Base-by-base conservation (phyloP, 2,113 vertebrate genomes). In the Eclectus roratus region DNA sequence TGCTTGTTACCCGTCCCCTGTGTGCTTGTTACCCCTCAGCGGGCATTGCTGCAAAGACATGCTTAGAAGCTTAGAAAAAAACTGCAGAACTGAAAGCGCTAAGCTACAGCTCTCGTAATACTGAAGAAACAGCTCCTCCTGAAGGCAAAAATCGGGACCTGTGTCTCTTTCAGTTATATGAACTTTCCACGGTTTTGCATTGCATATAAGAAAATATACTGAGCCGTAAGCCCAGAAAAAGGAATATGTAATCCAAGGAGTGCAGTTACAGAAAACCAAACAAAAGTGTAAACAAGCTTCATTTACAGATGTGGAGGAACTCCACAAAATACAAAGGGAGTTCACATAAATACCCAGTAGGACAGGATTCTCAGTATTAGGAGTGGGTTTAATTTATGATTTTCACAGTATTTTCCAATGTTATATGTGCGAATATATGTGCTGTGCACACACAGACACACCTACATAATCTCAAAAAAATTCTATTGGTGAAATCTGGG, bases 111-210 rank as follows among this genome's bases (percentile, higher is more conserved):
- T 77, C 17, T 43, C 21, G 8, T 31, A 12, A 41, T 7, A 4
- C 50, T 41, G 72, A 93, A 80, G 79, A 80, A 88, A 65, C 8
- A 79, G 82, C 82, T 88, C 82, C 88, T 95, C 88, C 82, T n/a
- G 44, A 92, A 88, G 76, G 82, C 79, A 91, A 33, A 79, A 76
- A 13, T 1, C 6, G n/a, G 56, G 13, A 73, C 52, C n/a, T 44
- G 64, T 29, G 66, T 20, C 41, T 77, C 21, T 76, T 35, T 10
- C 9, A 50, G n/a, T 6, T 47, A 14, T 6, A 52, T 23, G 18
- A 61, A 28, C 50, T 66, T 64, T 6, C 13, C 33, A 13, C 5
- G 11, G 3, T 2, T 74, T 47, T 56, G 37, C 12, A 2, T 6
- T 50, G 23, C 28, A 5, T 23, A 1, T 10, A 39, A 35, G 52